Percentiles rank a stretch among this genome's conserved stretches.
Conservation (phyloP, 2,113 vertebrate species). For the Raja brachyura region DNA sequence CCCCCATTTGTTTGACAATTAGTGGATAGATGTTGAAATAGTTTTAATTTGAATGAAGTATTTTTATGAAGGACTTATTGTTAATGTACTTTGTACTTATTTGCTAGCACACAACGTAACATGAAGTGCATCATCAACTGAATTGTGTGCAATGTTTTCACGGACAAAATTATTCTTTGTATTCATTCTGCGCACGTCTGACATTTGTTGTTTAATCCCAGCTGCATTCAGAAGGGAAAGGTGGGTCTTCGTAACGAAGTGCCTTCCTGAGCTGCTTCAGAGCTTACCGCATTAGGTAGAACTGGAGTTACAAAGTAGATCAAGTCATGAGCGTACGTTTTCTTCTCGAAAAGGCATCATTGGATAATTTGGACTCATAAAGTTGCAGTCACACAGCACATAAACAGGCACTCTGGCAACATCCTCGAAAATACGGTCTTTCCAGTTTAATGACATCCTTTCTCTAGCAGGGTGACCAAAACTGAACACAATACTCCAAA, state of each 20-base stretch:
- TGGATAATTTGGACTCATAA: not conserved
- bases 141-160: not conserved
- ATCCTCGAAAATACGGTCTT: no score
- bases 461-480: no score
- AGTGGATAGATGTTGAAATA: not conserved
- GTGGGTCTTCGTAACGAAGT: no score
- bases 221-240: not conserved
- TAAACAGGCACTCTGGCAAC: no score
- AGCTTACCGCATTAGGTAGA: not conserved
- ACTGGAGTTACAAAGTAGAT: not conserved
- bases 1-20: not conserved
- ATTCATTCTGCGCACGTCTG: not conserved
- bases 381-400: no score
- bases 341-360: not conserved
- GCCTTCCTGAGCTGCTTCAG: not conserved
- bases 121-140: conserved; percentile 10
- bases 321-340: not conserved
- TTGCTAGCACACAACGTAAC: not conserved
- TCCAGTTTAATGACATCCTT: no score
- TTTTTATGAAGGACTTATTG: not conserved
- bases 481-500: no score
- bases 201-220: not conserved
- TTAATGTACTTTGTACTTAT: not conserved
- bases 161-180: not conserved
- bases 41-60: not conserved